These are phyloP conservation scores for Montipora efflorescens DNA, from an alignment of 64 coral and sea anemone species.

Conservation along the genomic window DNA sequence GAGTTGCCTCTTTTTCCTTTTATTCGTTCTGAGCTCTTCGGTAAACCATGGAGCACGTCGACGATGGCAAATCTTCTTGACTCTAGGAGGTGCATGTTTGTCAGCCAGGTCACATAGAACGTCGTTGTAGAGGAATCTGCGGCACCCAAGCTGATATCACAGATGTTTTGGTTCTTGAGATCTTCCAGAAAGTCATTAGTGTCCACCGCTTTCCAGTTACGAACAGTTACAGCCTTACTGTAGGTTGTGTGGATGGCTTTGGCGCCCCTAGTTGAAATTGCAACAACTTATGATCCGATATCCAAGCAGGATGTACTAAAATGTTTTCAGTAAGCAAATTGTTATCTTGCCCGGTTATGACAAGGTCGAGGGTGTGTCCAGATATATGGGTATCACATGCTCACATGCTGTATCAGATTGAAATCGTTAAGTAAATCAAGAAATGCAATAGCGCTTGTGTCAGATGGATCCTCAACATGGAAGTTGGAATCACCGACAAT, in stretches of 20 bases:
- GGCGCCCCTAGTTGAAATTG: neutral
- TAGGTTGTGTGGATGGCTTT: too few species aligned
- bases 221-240: neutral
- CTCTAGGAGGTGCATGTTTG: too few species aligned
- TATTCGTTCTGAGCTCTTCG: too few species aligned
- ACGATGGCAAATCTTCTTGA: too few species aligned
- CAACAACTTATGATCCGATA: neutral
- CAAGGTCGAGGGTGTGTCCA: neutral
- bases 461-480: neutral
- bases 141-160: too few species aligned
- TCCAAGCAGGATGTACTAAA: neutral
- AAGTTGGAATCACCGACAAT: neutral
- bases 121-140: neutral
- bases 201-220: conserved; percentile 1
- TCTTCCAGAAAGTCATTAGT: neutral
- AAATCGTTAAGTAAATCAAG: neutral
- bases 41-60: too few species aligned
- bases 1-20: too few species aligned
- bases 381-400: neutral
- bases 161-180: neutral
- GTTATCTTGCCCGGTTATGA: conserved; percentile 1
- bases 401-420: conserved; percentile 1
- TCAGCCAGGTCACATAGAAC: too few species aligned
- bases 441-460: neutral
- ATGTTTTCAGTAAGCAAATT: neutral